Base-by-base conservation (phyloP, 2,888 invertebrate genomes). In the Cataglyphis altisquamis region DNA sequence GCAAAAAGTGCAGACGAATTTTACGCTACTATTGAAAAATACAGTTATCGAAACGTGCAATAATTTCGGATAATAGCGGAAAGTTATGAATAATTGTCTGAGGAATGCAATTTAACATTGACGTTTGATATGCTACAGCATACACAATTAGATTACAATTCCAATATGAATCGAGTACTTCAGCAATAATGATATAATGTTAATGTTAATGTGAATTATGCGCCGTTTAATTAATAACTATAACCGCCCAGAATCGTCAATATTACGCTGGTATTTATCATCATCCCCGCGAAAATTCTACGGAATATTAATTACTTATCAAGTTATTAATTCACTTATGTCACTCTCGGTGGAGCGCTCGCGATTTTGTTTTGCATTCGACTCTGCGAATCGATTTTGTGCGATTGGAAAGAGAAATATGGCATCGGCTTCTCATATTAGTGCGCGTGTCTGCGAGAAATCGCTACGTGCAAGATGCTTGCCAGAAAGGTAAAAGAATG, bases 141-240 rank as follows among this genome's bases (percentile, higher is more conserved):
- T 32, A 68, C 68, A 45, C 68, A n/a, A 78, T 78, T 78, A 45
- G 60, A 78, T 68, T 67, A 67, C 68, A 78, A 45, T 78, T 60
- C 41, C 32, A 60, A 45, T 45, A 32, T 36, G 66, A 77, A 52
- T 66, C 68, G 32, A 29, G 32, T 25, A 45, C 68, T 78, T 78
- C 45, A 25, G 66, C 36, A 64, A 32, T 60, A 68, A 68, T n/a
- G 45, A 78, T 64, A 45, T 45, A 78, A 78, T 60, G 57, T 68
- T 57, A 78, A 78, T 60, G 57, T 68, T 78, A 41, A 45, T 60
- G 57, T 60, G 68, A 78, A 78, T 78, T 78, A 68, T 21, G 68
- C 68, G 8, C 45, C 48, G 18, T 78, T 78, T 78, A 78, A 78
- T 60, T 68, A 64, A 66, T 62, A 66, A 77, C 55, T 77, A 77